Base-by-base conservation (phyloP, 2,797 vertebrate genomes). In the Scolopax rusticola region DNA sequence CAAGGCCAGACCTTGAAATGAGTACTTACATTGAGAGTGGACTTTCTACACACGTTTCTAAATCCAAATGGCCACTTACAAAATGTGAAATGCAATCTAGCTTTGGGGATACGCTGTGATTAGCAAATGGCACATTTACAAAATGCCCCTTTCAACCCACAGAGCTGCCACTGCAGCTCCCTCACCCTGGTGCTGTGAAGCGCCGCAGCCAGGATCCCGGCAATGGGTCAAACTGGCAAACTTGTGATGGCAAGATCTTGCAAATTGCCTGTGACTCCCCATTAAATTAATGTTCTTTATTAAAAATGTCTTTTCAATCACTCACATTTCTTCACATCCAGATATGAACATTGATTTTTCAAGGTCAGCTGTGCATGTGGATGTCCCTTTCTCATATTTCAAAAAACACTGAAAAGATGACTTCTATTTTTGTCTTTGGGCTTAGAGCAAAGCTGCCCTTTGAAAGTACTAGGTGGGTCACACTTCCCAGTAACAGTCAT, bases 261-360 rank as follows among this genome's bases (percentile, higher is more conserved):
- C 60, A 15, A 56, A 68, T 57, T 1, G 1, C 73, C 43, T 59
- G 8, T 27, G 67, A 71, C 51, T 71, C 36, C 10, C 71, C 12
- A 36, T 71, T 74, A 84, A 69, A 90, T 63, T 60, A 63, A 68
- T 24, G 30, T 16, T 87, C 73, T 77, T 89, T 74, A 86, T 78
- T 90, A 75, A 71, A 92, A 78, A 63, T 0, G 4, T n/a, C 61
- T 69, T 75, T 71, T 73, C 41, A 40, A 51, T 81, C 84, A 41
- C 40, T 59, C 2, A 0, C 3, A 0, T 67, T 59, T 69, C 70
- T 45, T 67, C 0, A 0, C 63, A 43, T 25, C 40, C 40, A 33
- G n/a, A 50, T 18, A 33, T 6, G 27, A 73, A 30, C 75, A 25
- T 41, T 59, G 69, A 81, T 36, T 85, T 94, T 40, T 88, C 78